Evolutionary conservation across 2,113 vertebrate genomes (phyloP).

Genomic region (Bos javanicus): DNA sequence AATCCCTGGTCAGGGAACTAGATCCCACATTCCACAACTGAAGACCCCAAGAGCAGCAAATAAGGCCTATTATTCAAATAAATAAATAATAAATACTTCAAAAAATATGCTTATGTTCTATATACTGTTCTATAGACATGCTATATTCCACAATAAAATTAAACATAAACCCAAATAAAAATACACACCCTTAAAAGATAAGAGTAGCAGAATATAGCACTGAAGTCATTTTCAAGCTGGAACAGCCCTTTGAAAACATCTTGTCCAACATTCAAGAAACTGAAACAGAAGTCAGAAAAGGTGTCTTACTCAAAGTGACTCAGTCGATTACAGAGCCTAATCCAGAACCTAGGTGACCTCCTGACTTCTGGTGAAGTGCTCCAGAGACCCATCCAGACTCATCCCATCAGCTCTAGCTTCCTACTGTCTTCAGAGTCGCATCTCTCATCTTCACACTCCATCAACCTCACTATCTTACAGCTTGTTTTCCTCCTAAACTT

Average conservation of each 20-base stretch:
- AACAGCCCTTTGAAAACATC: not conserved
- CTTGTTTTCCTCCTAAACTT: not conserved
- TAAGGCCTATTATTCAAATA: not conserved
- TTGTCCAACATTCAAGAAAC: not conserved
- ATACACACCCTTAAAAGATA: not conserved
- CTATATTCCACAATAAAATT: not conserved
- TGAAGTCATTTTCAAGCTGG: not conserved
- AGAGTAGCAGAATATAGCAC: not conserved
- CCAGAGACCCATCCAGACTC: not conserved
- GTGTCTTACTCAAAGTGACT: not conserved
- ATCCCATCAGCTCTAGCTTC: not conserved
- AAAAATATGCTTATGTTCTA: not conserved
- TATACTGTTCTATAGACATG: not conserved
- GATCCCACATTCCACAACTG: not conserved
- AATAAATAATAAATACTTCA: not conserved
- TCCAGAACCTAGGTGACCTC: not conserved
- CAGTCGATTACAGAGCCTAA: not conserved
- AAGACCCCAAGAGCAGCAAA: not conserved
- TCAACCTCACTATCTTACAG: not conserved
- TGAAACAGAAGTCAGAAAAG: not conserved
- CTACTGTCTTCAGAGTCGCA: not conserved
- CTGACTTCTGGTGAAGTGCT: not conserved
- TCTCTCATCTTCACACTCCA: not conserved
- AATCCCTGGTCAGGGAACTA: not conserved
- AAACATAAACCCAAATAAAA: not conserved